Conservation (phyloP, 2,888 invertebrate genomes). For the Mayetiola destructor region DNA sequence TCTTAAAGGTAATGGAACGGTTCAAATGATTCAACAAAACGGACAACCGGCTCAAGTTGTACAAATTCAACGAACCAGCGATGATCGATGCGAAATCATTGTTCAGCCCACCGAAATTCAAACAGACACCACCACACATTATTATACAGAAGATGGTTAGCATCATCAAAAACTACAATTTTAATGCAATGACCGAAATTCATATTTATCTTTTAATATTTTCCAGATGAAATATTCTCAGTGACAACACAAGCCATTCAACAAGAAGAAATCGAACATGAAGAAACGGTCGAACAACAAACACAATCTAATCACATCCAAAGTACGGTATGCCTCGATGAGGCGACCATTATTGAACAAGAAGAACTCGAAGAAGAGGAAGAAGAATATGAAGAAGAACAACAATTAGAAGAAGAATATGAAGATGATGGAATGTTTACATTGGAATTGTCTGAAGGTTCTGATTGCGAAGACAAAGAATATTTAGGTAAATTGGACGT, state of each 20-base stretch:
- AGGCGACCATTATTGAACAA: conserved; percentile 16
- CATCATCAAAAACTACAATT: background rate
- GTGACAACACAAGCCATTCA: conserved; percentile 16
- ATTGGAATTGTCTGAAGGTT: conserved; percentile 20
- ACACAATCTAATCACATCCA: conserved; percentile 20
- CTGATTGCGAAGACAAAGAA: conserved; percentile 21
- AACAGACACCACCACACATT: conserved; percentile 24
- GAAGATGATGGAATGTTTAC: conserved; percentile 24
- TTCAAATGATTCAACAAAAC: conserved; percentile 35
- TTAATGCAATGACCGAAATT: background rate
- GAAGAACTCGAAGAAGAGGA: conserved; percentile 24
- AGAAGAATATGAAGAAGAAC: conserved; percentile 24
- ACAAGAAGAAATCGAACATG: conserved; percentile 13
- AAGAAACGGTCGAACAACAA: conserved; percentile 19
- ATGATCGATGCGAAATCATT: conserved; percentile 25
- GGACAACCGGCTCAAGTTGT: conserved; percentile 25
- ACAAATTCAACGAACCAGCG: conserved; percentile 22
- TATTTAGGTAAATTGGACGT: conserved; percentile 17
- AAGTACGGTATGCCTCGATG: conserved; percentile 8
- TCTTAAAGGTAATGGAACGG: conserved; percentile 25
- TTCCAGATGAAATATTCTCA: conserved; percentile 24
- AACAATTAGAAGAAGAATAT: conserved; percentile 23
- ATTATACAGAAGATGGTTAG: conserved; percentile 26
- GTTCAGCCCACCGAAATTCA: conserved; percentile 27
- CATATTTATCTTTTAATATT: background rate